Evolutionary conservation across 2,888 invertebrate species (phyloP).

Genomic region (Dendrolimus pini): DNA sequence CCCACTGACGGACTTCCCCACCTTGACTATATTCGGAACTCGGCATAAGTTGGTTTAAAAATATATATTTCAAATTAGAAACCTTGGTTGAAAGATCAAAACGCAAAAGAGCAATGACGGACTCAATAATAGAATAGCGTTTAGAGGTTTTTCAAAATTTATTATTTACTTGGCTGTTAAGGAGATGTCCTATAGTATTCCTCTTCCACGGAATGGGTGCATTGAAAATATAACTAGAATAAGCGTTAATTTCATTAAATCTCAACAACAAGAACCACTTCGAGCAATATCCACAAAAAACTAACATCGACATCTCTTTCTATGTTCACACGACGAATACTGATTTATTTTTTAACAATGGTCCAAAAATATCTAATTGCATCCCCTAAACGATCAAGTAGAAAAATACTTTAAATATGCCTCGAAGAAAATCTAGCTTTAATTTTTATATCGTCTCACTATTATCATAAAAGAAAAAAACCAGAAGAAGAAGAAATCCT

Average conservation of each 20-base stretch:
- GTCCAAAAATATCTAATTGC: constrained; percentile 76
- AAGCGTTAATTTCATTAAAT: constrained; percentile 46
- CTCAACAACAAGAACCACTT: constrained; percentile 43
- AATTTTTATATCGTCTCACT: constrained; percentile 42
- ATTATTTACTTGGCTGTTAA: no score
- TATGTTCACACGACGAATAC: constrained; percentile 54
- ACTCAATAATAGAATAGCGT: no score
- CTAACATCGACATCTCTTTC: constrained; percentile 46
- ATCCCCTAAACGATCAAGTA: constrained; percentile 70
- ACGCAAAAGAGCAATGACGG: no score
- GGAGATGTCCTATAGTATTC: no score
- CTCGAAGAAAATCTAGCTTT: constrained; percentile 59
- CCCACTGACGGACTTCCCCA: no score
- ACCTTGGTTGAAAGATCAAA: no score
- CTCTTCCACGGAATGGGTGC: constrained; percentile 21
- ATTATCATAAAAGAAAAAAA: constrained; percentile 10
- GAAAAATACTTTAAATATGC: constrained; percentile 71
- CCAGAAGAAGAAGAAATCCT: no score
- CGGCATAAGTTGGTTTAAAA: no score
- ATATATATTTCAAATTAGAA: no score
- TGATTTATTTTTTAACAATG: constrained; percentile 67
- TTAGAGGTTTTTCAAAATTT: no score
- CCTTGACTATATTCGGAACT: no score
- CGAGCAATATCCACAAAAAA: constrained; percentile 51
- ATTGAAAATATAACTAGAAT: constrained; percentile 43